Evolutionary conservation across 92 coral and sea anemone genomes (phyloP).

Genomic region (Chrysogorgia sp.): DNA sequence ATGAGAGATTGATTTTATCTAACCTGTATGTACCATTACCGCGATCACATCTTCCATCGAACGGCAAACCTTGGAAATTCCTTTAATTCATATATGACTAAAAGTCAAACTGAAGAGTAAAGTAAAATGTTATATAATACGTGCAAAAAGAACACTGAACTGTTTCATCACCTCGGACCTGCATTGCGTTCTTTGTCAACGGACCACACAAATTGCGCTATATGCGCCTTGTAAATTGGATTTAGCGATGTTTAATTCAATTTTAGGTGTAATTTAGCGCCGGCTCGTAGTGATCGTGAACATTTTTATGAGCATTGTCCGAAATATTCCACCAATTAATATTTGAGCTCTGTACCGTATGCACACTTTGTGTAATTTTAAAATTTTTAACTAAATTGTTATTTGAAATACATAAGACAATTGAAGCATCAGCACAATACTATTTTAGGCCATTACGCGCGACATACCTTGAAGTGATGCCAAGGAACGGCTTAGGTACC

Average conservation of each 20-base stretch:
- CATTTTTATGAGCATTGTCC: neutral
- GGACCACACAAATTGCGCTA: conserved; percentile 38
- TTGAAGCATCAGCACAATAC: neutral
- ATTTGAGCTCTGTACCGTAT: no score
- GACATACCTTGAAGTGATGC: conserved; percentile 39
- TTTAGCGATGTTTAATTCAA: neutral
- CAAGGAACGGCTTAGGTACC: conserved; percentile 15
- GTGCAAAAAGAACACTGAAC: no score
- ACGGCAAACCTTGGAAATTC: neutral
- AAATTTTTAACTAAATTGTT: no score
- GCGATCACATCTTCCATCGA: neutral
- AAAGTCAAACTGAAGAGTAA: no score
- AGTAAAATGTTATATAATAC: no score
- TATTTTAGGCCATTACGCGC: conserved; percentile 25
- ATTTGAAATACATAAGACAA: neutral
- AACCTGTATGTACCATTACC: no score
- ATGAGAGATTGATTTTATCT: conserved; percentile 42
- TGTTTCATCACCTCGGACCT: neutral
- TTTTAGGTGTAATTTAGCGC: conserved; percentile 7
- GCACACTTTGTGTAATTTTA: no score
- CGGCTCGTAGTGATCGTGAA: neutral
- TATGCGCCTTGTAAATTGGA: neutral
- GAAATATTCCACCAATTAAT: no score
- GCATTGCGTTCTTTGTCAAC: neutral
- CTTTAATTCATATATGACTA: no score